Base-by-base conservation (phyloP, 2,888 invertebrate species). In the Ophion ventricosus region DNA sequence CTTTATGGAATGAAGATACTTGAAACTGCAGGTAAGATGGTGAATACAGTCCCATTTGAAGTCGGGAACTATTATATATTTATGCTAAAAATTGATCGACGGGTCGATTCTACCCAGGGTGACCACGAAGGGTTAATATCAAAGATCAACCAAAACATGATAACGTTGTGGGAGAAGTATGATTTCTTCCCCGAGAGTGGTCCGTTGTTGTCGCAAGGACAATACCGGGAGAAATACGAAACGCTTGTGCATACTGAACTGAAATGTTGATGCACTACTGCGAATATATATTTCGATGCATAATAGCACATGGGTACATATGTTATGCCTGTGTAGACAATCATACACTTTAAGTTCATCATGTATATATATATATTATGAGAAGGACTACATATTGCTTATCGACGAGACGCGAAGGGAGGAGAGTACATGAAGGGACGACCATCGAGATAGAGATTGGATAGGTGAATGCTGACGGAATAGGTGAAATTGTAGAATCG, bases 401-500 rank as follows among this genome's bases (percentile, higher is more conserved):
- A 69, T 77, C 49, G 49, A 57, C 23, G 67, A 20, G 61, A 77
- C 59, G 17, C 57, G 23, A 69, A 8, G 57, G 8, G 20, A 10
- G 57, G 23, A 29, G n/a, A 56, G 14, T 63, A 29, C 49, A 26
- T n/a, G 20, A 4, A 40, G 10, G 43, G 26, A 26, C 20, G 49
- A 29, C 40, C 29, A 70, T 69, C 29, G 26, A 54, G 72, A 49
- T 72, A 73, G 84, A 66, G 73, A 84, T 78, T 81, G 77, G 66
- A 81, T 69, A 43, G 56, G 72, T n/a, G 26, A 25, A 17, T 56
- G 54, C 26, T 29, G 49, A 23, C 17, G 23, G 72, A 40, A 69
- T 84, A 63, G 73, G 69, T 64, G 77, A 80, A 79, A 66, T 76
- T 61, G 80, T 69, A 66, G 69, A 69, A 84, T 81, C 80, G 74